A percentile compares a stretch with the other conserved stretches of the same genome.
These are phyloP conservation scores for Diaphora mendica DNA, from an alignment of 2,888 invertebrate genomes.

Conservation along the genomic window DNA sequence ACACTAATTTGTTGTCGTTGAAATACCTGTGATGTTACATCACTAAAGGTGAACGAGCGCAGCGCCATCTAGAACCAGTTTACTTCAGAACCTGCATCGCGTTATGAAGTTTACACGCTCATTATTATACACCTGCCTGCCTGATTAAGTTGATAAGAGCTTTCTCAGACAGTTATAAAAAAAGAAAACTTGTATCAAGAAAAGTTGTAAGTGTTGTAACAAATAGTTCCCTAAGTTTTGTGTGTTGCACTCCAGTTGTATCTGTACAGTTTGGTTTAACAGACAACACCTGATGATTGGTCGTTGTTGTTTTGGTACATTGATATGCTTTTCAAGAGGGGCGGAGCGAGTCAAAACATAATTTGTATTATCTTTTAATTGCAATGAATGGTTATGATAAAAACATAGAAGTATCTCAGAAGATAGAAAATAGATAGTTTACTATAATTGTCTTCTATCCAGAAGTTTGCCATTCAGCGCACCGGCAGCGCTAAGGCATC, in stretches of 20 bases:
- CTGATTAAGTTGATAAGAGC: background rate
- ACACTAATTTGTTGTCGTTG: background rate
- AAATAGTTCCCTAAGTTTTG: background rate
- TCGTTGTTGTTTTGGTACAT: no score
- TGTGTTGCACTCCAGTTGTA: background rate
- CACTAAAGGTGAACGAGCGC: background rate
- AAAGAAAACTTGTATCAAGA: background rate
- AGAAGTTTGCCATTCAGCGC: no score
- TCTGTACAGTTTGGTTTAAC: background rate
- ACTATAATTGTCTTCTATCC: background rate
- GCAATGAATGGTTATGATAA: background rate
- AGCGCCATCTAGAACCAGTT: background rate
- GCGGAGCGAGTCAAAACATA: no score
- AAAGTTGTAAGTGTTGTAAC: background rate
- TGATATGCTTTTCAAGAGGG: no score
- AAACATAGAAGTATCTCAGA: no score
- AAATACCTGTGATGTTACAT: conserved; percentile 1
- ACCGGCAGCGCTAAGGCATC: no score
- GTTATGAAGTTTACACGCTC: background rate
- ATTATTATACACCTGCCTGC: background rate
- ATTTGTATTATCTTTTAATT: background rate
- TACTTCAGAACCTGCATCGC: background rate
- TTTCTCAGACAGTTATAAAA: background rate
- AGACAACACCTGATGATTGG: background rate
- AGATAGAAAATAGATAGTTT: no score